Evolutionary conservation across 1,140 invertebrate genomes (phyloP).

Genomic region (Drosophila nasuta): DNA sequence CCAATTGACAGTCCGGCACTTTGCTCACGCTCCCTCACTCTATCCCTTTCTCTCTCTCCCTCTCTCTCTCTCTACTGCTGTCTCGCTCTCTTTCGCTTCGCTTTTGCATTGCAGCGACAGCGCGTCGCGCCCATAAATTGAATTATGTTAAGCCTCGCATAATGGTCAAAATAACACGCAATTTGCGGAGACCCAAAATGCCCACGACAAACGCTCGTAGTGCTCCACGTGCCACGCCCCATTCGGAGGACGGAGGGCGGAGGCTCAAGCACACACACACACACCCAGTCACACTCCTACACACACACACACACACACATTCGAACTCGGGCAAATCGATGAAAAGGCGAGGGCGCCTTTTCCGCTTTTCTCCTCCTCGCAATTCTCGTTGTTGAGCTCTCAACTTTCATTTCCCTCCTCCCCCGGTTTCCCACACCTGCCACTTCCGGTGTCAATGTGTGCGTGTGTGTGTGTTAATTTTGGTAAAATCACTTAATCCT

Average conservation of each 20-base stretch:
- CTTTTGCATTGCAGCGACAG: constrained; percentile 32
- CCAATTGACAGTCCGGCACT: constrained; percentile 62
- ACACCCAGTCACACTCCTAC: background rate
- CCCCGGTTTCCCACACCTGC: background rate
- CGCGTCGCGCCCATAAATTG: constrained; percentile 71
- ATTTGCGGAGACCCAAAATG: constrained; percentile 62
- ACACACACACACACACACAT: no score
- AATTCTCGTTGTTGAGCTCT: constrained; percentile 9
- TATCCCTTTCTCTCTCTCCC: no score
- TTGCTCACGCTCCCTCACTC: background rate
- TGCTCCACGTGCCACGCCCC: background rate
- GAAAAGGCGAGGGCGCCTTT: background rate
- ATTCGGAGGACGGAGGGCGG: no score
- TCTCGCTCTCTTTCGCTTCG: background rate
- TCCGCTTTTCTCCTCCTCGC: background rate
- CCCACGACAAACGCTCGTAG: constrained; percentile 22
- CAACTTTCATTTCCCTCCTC: constrained; percentile 13
- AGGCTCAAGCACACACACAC: constrained; percentile 12
- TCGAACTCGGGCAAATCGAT: constrained; percentile 29
- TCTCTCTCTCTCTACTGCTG: background rate
- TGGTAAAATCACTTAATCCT: constrained; percentile 78
- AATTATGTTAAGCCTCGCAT: constrained; percentile 78
- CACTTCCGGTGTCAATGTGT: constrained; percentile 24
- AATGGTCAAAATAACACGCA: constrained; percentile 80
- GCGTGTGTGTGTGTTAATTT: constrained; percentile 62